Conservation (phyloP, 2,113 vertebrate genomes). For the Paramormyrops kingsleyae region DNA sequence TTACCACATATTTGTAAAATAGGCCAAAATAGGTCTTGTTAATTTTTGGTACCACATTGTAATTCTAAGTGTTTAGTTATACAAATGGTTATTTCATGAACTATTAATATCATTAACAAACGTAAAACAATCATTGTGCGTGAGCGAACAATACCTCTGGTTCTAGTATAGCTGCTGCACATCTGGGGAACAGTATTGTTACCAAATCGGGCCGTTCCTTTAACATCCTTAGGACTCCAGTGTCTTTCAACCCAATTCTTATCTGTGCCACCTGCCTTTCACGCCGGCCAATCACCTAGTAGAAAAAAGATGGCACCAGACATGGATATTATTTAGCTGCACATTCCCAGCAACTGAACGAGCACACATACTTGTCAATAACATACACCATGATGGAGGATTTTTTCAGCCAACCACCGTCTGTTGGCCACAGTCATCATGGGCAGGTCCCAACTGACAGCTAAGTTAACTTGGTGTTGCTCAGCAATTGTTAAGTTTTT, state of each 20-base stretch:
- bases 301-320: not conserved
- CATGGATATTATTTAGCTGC: not conserved
- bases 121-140: not conserved
- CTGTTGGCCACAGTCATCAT: not conserved
- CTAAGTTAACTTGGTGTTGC: too few species aligned
- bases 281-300: not conserved
- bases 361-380: not conserved
- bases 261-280: not conserved
- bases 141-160: not conserved
- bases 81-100: not conserved
- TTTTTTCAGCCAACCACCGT: not conserved
- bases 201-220: not conserved
- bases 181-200: not conserved
- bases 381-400: not conserved
- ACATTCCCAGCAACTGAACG: not conserved
- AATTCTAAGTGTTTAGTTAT: not conserved
- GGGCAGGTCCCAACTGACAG: not conserved
- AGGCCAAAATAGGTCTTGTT: not conserved
- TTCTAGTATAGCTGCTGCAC: not conserved
- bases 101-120: not conserved
- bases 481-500: too few species aligned
- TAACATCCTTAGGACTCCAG: not conserved
- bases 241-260: not conserved
- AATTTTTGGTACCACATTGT: not conserved
- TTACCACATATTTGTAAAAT: not conserved